Evolutionary conservation across 2,797 vertebrate species (phyloP).

Genomic region (Tamandua tetradactyla): DNA sequence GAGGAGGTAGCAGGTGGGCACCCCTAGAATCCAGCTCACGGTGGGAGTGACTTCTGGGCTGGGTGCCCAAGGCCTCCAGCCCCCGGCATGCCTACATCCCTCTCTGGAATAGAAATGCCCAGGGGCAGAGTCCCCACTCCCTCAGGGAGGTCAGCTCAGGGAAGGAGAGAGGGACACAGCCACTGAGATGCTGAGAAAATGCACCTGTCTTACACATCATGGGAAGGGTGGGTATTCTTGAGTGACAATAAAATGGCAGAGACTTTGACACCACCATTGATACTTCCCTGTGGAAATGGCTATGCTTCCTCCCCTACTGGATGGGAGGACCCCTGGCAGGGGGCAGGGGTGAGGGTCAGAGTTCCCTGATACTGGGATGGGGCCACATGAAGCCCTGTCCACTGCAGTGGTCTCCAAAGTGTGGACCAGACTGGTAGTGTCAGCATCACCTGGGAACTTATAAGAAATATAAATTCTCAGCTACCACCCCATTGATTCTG

Average conservation of each 20-base stretch:
- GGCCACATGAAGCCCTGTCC: background rate
- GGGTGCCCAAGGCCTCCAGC: background rate
- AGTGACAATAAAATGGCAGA: background rate
- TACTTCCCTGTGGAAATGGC: background rate
- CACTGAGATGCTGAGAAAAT: background rate
- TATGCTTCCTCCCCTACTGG: background rate
- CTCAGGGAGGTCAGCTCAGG: background rate
- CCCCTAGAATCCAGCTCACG: background rate
- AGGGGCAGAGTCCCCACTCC: background rate
- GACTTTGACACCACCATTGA: background rate
- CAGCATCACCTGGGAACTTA: background rate
- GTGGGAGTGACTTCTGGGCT: background rate
- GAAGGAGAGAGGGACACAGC: background rate
- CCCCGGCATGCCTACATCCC: background rate
- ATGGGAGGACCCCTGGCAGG: background rate
- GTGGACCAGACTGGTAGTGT: background rate
- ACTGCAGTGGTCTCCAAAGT: background rate
- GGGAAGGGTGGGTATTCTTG: background rate
- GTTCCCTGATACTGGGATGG: background rate
- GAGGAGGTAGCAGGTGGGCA: background rate
- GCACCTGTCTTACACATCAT: background rate
- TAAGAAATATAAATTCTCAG: background rate
- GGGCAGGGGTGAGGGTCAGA: background rate
- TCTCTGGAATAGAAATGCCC: background rate
- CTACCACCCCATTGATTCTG: background rate